A percentile compares a stretch with the other conserved stretches of the same genome.
These are phyloP conservation scores for Hippocampus mohnikei DNA, from an alignment of 2,113 vertebrate species.

Conservation along the genomic window DNA sequence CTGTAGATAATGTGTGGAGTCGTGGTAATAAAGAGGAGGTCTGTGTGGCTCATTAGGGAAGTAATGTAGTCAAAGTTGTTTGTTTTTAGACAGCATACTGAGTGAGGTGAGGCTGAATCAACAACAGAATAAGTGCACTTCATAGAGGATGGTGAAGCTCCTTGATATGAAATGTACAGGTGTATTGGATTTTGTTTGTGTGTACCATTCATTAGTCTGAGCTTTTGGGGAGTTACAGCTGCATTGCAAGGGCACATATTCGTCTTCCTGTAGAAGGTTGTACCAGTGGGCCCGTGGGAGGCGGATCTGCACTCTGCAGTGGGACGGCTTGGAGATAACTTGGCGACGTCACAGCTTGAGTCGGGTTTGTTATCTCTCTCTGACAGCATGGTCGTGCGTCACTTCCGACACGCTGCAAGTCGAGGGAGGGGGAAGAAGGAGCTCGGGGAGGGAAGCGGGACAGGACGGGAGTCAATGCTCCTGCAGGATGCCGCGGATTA, in stretches of 20 bases:
- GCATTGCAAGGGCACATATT: slow-evolving; percentile 13
- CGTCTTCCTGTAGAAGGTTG: neutral
- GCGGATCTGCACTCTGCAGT: slow-evolving; percentile 31
- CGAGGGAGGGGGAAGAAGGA: slow-evolving; percentile 4
- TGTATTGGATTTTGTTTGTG: slow-evolving; percentile 16
- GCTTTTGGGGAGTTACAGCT: slow-evolving; percentile 8
- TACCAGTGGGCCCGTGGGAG: slow-evolving; percentile 8
- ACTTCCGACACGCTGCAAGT: slow-evolving; percentile 33
- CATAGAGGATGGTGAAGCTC: neutral
- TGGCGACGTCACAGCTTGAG: slow-evolving; percentile 53
- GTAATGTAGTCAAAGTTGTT: too few species aligned
- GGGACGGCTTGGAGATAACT: slow-evolving; percentile 55
- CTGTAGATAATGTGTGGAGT: too few species aligned
- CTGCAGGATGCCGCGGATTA: slow-evolving; percentile 43
- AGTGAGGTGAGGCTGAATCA: too few species aligned
- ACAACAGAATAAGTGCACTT: too few species aligned
- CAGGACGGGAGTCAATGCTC: slow-evolving; percentile 15
- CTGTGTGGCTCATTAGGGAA: too few species aligned
- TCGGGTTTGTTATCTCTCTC: slow-evolving; percentile 47
- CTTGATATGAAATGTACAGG: neutral
- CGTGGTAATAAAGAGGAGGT: too few species aligned
- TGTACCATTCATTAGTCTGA: slow-evolving; percentile 15
- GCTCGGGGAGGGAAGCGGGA: slow-evolving; percentile 13
- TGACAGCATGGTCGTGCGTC: slow-evolving; percentile 57
- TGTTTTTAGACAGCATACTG: too few species aligned